Evolutionary conservation across 2,888 invertebrate genomes (phyloP).

Genomic region (Lamellibrachia satsuma): DNA sequence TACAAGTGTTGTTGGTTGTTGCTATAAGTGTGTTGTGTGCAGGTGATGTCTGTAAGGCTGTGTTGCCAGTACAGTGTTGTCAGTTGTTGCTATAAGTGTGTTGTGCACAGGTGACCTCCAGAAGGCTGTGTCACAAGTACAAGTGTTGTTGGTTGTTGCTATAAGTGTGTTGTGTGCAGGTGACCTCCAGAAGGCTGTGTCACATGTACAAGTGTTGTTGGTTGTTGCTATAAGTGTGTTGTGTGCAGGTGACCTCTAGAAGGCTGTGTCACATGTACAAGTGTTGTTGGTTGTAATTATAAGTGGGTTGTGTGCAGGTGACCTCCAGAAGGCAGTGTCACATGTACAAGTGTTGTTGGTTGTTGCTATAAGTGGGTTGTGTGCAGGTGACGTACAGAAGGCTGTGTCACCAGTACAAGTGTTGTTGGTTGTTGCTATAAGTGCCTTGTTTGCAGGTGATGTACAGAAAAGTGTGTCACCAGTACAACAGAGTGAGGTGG

Average conservation of each 20-base stretch:
- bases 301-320: not conserved
- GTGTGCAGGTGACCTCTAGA: not conserved
- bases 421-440: not conserved
- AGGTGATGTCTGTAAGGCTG: no score
- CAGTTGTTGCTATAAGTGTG: not conserved
- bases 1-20: no score
- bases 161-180: slow-evolving; percentile 46
- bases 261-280: no score
- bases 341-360: not conserved
- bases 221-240: not conserved
- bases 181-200: slow-evolving; percentile 64
- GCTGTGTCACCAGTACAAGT: not conserved
- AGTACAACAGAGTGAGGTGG: slow-evolving; percentile 51
- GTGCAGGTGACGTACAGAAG: not conserved
- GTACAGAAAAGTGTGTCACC: slow-evolving; percentile 63
- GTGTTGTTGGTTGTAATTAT: not conserved
- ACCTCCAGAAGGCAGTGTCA: not conserved
- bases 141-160: not conserved
- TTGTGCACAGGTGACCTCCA: not conserved
- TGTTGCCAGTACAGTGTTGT: not conserved
- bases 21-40: no score
- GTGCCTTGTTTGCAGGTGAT: slow-evolving; percentile 52
- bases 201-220: slow-evolving; percentile 36
- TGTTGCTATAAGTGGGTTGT: not conserved
- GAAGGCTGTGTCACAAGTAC: no score